Percentiles rank a stretch among this genome's conserved stretches.
These are phyloP conservation scores for Cylindroiulus punctatus DNA, from an alignment of 2,888 invertebrate genomes.

Conservation along the genomic window DNA sequence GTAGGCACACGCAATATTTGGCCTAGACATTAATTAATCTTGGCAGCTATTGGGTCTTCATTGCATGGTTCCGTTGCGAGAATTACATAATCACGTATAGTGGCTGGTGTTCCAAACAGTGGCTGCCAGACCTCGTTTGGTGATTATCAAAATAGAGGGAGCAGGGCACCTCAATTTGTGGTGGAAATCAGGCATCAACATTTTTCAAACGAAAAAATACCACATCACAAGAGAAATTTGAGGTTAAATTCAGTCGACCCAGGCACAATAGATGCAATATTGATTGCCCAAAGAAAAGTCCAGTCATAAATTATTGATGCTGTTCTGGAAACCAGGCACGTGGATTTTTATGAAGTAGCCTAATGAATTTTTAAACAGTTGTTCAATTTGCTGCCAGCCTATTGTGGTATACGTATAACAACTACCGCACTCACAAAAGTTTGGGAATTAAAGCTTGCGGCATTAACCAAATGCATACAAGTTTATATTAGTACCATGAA, in stretches of 20 bases:
- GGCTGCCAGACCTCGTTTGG: not conserved
- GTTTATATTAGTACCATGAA: too few species aligned
- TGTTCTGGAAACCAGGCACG: too few species aligned
- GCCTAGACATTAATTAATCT: conserved; percentile 45
- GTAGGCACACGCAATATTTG: conserved; percentile 11
- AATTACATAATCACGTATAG: not conserved
- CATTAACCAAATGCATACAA: too few species aligned
- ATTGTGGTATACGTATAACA: not conserved
- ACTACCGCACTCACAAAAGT: too few species aligned
- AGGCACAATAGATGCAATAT: not conserved
- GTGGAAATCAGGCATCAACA: not conserved
- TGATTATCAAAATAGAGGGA: not conserved
- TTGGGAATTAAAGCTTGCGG: too few species aligned
- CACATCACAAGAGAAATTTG: not conserved
- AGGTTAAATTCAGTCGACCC: not conserved
- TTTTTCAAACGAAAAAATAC: not conserved
- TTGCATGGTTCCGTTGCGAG: not conserved
- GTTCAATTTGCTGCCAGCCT: not conserved
- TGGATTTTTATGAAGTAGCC: too few species aligned
- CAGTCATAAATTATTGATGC: not conserved
- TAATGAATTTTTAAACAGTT: too few species aligned
- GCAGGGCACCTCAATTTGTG: not conserved
- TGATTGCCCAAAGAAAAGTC: not conserved
- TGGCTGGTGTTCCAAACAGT: not conserved
- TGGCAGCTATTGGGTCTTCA: not conserved